These are phyloP conservation scores for Ganaspis sp. DNA, from an alignment of 1,140 invertebrate species.

Conservation along the genomic window DNA sequence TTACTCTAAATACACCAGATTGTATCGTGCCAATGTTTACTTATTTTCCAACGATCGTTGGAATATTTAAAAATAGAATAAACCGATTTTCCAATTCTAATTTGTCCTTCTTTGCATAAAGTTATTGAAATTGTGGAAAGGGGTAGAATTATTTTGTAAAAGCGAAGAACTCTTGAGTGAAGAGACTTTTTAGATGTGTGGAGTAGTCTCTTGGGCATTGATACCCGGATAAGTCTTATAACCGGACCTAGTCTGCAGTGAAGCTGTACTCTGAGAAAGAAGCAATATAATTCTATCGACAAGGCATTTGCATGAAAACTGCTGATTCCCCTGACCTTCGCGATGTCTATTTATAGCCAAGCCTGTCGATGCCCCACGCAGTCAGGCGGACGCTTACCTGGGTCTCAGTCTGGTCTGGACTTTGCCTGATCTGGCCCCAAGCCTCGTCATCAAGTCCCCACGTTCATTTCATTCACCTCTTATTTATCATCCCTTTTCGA, in stretches of 20 bases:
- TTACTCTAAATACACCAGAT: too few relatives aligned
- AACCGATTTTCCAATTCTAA: too few relatives aligned
- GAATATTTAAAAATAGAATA: too few relatives aligned
- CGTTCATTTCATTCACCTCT: neutral
- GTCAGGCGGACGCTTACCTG: slow-evolving; percentile 38
- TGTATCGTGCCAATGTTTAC: too few relatives aligned
- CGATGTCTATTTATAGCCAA: slow-evolving; percentile 43
- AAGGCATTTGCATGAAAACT: slow-evolving; percentile 68
- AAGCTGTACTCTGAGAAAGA: slow-evolving; percentile 45
- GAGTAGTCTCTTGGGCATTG: neutral
- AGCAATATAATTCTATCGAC: slow-evolving; percentile 65
- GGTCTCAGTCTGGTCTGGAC: slow-evolving; percentile 15
- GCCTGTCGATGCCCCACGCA: slow-evolving; percentile 24
- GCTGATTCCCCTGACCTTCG: slow-evolving; percentile 67
- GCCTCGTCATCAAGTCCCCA: neutral
- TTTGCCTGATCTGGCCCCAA: slow-evolving; percentile 8
- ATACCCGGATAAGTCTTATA: slow-evolving; percentile 18
- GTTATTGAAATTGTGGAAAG: too few relatives aligned
- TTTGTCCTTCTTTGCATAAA: too few relatives aligned
- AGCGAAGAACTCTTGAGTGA: too few relatives aligned
- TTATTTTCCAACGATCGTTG: too few relatives aligned
- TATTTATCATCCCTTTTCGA: neutral
- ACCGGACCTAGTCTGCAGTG: slow-evolving; percentile 1
- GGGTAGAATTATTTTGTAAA: too few relatives aligned
- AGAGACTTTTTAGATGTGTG: too few relatives aligned